Conservation (phyloP, 2,113 vertebrate species). For the Peromyscus polionotus region DNA sequence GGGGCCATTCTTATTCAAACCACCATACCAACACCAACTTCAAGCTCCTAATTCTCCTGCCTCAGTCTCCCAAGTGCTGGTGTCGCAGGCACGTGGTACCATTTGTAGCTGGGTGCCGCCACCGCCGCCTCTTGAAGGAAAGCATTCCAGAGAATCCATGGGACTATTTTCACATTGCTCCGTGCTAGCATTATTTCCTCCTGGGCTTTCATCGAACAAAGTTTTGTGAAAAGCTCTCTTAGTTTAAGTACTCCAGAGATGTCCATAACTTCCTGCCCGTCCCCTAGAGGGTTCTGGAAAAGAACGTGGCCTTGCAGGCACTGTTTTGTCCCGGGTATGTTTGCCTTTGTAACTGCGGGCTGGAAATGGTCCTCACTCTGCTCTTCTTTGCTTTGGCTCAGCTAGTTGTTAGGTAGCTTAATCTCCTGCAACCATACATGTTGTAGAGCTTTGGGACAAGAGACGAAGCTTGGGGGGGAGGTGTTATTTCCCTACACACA, state of each 20-base stretch:
- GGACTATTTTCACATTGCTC: not conserved
- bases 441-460: conserved; percentile 45
- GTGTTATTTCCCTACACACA: conserved; percentile 41
- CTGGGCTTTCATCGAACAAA: not conserved
- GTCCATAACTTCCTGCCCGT: not conserved
- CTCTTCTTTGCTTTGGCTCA: conserved; percentile 29
- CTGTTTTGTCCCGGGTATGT: not conserved
- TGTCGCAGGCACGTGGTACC: not conserved
- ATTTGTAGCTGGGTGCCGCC: not conserved
- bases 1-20: not conserved
- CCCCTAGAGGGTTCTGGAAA: not conserved
- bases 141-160: conserved; percentile 16
- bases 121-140: not conserved
- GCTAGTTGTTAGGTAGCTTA: conserved; percentile 51
- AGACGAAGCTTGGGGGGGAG: conserved; percentile 23
- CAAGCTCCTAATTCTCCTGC: not conserved
- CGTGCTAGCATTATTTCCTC: not conserved
- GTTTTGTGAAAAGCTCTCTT: not conserved
- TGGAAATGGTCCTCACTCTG: not conserved
- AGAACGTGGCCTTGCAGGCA: not conserved
- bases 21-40: not conserved
- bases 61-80: not conserved
- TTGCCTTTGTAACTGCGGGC: conserved; percentile 37
- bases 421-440: conserved; percentile 48
- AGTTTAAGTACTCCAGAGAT: conserved; percentile 44